Evolutionary conservation across 2,113 vertebrate species (phyloP).

Genomic region (Callionymus lyra): DNA sequence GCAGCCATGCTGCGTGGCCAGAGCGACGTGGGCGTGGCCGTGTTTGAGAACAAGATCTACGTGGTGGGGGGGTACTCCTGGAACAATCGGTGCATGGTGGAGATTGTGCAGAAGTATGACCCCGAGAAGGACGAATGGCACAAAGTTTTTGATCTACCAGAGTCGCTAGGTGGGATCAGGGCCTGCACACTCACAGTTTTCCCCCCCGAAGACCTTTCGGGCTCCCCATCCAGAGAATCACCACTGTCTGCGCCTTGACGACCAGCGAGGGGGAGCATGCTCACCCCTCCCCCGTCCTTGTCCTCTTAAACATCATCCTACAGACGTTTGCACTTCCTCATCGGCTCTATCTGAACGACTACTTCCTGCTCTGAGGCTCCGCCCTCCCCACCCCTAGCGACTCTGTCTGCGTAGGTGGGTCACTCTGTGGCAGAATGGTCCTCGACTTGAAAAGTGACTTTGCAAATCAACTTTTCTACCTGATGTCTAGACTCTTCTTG

Average conservation of each 20-base stretch:
- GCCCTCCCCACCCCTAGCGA: constrained; percentile 19
- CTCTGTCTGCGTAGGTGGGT: constrained; percentile 47
- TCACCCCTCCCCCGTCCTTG: constrained; percentile 36
- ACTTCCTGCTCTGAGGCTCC: constrained; percentile 47
- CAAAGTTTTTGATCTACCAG: constrained; percentile 97
- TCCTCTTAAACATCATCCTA: constrained; percentile 36
- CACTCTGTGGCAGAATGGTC: constrained; percentile 62
- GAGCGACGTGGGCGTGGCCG: constrained; percentile 95
- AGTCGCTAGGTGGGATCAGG: constrained; percentile 95
- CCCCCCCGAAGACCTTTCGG: constrained; percentile 85
- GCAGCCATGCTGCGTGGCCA: constrained; percentile 96
- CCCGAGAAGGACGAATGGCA: constrained; percentile 98
- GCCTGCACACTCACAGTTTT: constrained; percentile 97
- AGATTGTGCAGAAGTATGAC: constrained; percentile 98
- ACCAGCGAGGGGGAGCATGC: constrained; percentile 47
- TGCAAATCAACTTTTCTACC: constrained; percentile 76
- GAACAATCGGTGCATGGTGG: constrained; percentile 99
- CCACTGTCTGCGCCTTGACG: constrained; percentile 91
- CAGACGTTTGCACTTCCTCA: constrained; percentile 75
- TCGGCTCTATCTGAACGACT: constrained; percentile 59
- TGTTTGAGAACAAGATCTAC: constrained; percentile 97
- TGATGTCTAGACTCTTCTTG: constrained; percentile 64
- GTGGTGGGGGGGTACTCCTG: constrained; percentile 98
- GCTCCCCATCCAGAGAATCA: constrained; percentile 90
- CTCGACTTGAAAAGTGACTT: constrained; percentile 69